Evolutionary conservation across 2,888 invertebrate species (phyloP).

Genomic region (Ashinkailepas kermadecensis): DNA sequence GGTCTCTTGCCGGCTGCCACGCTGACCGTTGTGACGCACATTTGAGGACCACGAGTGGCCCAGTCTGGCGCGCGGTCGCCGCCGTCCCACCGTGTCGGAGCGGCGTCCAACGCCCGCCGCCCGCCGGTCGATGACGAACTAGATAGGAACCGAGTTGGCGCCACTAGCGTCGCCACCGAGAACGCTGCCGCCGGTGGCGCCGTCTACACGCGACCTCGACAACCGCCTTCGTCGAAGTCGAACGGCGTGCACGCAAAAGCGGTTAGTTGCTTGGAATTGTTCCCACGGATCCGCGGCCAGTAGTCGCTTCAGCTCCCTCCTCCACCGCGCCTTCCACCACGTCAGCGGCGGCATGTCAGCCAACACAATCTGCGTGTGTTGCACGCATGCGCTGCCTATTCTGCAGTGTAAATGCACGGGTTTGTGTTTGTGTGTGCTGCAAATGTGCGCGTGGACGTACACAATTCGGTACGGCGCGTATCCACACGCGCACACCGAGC

Average conservation of each 20-base stretch:
- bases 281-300: background rate
- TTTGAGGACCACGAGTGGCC: too few relatives aligned
- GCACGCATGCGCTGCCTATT: too few relatives aligned
- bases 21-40: too few relatives aligned
- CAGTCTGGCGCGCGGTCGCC: background rate
- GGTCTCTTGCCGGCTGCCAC: background rate
- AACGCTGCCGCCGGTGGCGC: background rate
- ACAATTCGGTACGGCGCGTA: too few relatives aligned
- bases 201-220: background rate
- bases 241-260: background rate
- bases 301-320: too few relatives aligned
- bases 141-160: background rate
- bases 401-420: too few relatives aligned
- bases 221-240: background rate
- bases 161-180: background rate
- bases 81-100: background rate
- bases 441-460: too few relatives aligned
- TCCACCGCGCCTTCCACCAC: too few relatives aligned
- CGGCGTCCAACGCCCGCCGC: background rate
- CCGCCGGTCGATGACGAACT: background rate
- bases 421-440: too few relatives aligned
- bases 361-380: too few relatives aligned
- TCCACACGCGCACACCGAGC: too few relatives aligned
- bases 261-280: background rate
- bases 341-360: too few relatives aligned